Conservation (phyloP, 2,797 vertebrate genomes). For the Staurois parvus region DNA sequence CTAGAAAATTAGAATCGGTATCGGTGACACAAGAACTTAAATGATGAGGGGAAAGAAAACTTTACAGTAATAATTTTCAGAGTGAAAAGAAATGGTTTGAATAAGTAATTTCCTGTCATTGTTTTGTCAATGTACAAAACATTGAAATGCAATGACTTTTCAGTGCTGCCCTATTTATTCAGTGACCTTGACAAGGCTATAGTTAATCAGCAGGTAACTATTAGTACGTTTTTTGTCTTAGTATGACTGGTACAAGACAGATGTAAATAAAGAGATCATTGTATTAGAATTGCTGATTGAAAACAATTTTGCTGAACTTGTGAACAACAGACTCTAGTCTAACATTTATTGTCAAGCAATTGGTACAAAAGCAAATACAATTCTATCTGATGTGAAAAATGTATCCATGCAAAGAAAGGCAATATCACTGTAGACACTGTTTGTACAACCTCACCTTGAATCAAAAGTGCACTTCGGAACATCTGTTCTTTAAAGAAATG, state of each 20-base stretch:
- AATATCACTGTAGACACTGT: conserved; percentile 23
- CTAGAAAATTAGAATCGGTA: too few relatives aligned
- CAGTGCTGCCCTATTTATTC: too few relatives aligned
- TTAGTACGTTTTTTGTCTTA: too few relatives aligned
- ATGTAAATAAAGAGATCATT: conserved; percentile 24
- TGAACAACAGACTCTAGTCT: conserved; percentile 11
- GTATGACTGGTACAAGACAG: not conserved
- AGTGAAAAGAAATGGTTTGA: too few relatives aligned
- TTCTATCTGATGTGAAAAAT: conserved; percentile 16
- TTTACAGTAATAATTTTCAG: too few relatives aligned
- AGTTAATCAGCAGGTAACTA: too few relatives aligned
- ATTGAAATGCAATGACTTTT: too few relatives aligned
- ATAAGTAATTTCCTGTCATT: too few relatives aligned
- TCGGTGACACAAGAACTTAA: too few relatives aligned
- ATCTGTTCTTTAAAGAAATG: conserved; percentile 45
- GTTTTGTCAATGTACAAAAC: too few relatives aligned
- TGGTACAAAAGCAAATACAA: conserved; percentile 36
- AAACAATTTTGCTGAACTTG: conserved; percentile 28
- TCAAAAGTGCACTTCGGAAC: conserved; percentile 36
- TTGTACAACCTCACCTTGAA: conserved; percentile 45
- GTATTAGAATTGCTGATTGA: conserved; percentile 22
- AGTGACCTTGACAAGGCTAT: too few relatives aligned
- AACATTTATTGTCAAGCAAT: conserved; percentile 21
- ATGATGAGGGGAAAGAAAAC: too few relatives aligned
- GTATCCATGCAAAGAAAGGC: conserved; percentile 25